Evolutionary conservation across 2,113 vertebrate genomes (phyloP).

Genomic region (Girardinichthys multiradiatus): DNA sequence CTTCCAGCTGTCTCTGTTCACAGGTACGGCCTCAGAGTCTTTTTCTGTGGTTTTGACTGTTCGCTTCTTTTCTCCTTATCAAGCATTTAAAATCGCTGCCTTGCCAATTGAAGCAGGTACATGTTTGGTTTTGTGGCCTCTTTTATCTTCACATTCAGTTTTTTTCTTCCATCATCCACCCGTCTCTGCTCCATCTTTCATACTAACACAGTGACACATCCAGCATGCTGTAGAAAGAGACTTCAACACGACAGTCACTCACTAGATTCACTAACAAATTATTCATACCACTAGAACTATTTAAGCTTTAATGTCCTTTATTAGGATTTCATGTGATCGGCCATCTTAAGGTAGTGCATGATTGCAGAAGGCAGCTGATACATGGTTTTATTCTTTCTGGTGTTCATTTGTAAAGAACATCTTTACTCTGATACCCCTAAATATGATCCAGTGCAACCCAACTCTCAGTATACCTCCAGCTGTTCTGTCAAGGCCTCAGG

Average conservation of each 20-base stretch:
- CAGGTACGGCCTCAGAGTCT: constrained; percentile 38
- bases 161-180: constrained; percentile 15
- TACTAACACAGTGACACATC: constrained; percentile 22
- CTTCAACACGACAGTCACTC: constrained; percentile 15
- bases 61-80: constrained; percentile 75
- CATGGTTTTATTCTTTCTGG: too few species aligned
- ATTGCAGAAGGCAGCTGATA: too few species aligned
- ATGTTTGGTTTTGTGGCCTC: constrained; percentile 58
- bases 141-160: constrained; percentile 21
- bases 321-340: not conserved
- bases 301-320: not conserved
- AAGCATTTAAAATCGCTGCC: constrained; percentile 86
- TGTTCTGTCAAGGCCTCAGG: too few species aligned
- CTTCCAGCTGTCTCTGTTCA: constrained; percentile 9
- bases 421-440: too few species aligned
- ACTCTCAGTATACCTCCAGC: too few species aligned
- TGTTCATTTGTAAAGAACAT: not conserved
- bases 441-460: not conserved
- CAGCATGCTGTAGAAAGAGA: constrained; percentile 63
- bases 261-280: constrained; percentile 49
- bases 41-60: constrained; percentile 51
- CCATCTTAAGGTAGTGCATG: too few species aligned
- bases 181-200: constrained; percentile 27
- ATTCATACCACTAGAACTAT: not conserved
- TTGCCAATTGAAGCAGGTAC: constrained; percentile 90